These are phyloP conservation scores for Hippocampus barbouri DNA, from an alignment of 2,113 vertebrate species.

Conservation along the genomic window DNA sequence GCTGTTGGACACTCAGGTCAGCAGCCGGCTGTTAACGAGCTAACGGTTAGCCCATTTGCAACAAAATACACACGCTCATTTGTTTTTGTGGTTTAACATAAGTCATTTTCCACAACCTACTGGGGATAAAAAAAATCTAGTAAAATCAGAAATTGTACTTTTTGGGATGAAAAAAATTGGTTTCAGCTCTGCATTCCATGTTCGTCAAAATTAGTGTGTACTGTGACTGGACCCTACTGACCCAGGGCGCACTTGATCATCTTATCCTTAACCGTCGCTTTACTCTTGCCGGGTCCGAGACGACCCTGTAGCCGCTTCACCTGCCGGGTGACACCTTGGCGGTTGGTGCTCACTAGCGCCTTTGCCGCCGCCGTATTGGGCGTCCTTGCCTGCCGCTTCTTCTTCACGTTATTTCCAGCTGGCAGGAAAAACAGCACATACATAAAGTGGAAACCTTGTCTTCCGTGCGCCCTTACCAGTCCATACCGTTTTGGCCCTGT, in stretches of 20 bases:
- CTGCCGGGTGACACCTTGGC: constrained; percentile 65
- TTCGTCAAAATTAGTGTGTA: neutral
- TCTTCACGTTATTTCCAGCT: constrained; percentile 41
- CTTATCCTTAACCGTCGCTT: constrained; percentile 73
- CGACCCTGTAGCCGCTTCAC: constrained; percentile 60
- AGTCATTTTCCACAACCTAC: too few relatives aligned
- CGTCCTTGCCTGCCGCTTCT: constrained; percentile 28
- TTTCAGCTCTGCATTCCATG: too few relatives aligned
- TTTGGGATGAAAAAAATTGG: too few relatives aligned
- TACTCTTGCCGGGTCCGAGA: constrained; percentile 49
- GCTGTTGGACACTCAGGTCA: too few relatives aligned
- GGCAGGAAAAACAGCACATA: neutral
- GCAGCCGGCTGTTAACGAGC: too few relatives aligned
- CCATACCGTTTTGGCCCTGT: too few relatives aligned
- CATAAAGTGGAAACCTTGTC: neutral
- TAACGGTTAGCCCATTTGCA: too few relatives aligned
- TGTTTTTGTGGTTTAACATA: too few relatives aligned
- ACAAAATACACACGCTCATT: too few relatives aligned
- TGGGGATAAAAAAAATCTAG: too few relatives aligned
- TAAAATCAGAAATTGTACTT: too few relatives aligned
- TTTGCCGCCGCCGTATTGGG: constrained; percentile 38
- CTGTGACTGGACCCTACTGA: constrained; percentile 31
- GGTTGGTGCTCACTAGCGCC: constrained; percentile 62
- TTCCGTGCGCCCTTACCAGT: too few relatives aligned
- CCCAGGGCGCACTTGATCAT: constrained; percentile 67